phyloP scores from a whole-genome alignment of 2,888 invertebrate species.

The Torymus auratus region DNA sequence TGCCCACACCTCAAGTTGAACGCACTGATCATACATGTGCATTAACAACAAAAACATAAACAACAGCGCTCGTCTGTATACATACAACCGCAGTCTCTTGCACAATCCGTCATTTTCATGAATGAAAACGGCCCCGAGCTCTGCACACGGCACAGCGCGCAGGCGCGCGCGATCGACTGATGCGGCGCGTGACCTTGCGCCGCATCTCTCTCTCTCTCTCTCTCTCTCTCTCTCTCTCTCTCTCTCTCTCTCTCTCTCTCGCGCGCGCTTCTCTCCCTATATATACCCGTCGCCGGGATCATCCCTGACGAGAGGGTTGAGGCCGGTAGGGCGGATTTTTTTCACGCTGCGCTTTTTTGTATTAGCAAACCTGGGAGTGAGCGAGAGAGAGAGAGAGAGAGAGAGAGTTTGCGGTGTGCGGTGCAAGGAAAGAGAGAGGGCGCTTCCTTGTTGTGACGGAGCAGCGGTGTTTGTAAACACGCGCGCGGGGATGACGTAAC shows the following conservation, averaged over 20 bases:
- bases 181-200: too few species aligned
- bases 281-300: too few species aligned
- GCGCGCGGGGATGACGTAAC: conserved; percentile 31
- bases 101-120: conserved; percentile 47
- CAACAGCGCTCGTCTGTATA: conserved; percentile 2
- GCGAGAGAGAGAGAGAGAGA: conserved; percentile 3
- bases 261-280: too few species aligned
- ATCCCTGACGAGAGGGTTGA: too few species aligned
- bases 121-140: conserved; percentile 32
- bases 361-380: background rate
- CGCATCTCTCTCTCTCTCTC: too few species aligned
- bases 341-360: too few species aligned
- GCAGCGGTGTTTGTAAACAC: conserved; percentile 56
- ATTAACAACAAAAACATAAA: conserved; percentile 41
- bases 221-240: too few species aligned
- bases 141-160: background rate
- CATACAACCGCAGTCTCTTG: background rate
- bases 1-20: too few species aligned
- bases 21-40: background rate
- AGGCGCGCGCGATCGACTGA: too few species aligned
- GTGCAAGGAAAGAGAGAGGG: background rate
- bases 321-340: too few species aligned
- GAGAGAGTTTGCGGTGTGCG: too few species aligned
- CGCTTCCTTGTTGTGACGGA: conserved; percentile 50
- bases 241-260: too few species aligned